Evolutionary conservation across 2,797 vertebrate species (phyloP).

Genomic region (Hydrocynus forskahlii): DNA sequence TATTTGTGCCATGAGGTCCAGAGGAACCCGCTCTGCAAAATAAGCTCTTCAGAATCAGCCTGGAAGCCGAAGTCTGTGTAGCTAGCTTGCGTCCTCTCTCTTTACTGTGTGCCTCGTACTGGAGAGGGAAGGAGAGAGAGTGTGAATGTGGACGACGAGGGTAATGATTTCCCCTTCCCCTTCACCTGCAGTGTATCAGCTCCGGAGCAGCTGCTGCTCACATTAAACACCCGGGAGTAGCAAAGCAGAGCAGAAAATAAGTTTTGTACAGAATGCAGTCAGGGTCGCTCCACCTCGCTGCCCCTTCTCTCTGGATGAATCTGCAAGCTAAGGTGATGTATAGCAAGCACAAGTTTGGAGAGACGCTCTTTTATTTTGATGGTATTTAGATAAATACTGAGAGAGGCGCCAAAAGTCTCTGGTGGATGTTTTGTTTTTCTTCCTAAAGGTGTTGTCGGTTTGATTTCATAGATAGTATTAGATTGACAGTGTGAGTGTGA

Average conservation of each 20-base stretch:
- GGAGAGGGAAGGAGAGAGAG: slow-evolving; percentile 45
- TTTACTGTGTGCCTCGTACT: slow-evolving; percentile 50
- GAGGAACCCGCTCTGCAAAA: slow-evolving; percentile 10
- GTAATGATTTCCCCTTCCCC: slow-evolving; percentile 39
- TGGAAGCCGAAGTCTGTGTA: slow-evolving; percentile 6
- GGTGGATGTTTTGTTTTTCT: not conserved
- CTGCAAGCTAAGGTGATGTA: slow-evolving; percentile 32
- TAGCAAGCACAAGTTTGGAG: slow-evolving; percentile 3
- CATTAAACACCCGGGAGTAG: slow-evolving; percentile 24
- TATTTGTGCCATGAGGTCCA: slow-evolving; percentile 4
- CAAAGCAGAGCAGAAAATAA: slow-evolving; percentile 26
- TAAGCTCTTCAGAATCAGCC: not conserved
- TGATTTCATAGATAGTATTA: slow-evolving; percentile 47
- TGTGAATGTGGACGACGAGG: slow-evolving; percentile 38
- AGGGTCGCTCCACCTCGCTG: not conserved
- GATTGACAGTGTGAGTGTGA: slow-evolving; percentile 43
- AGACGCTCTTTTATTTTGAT: slow-evolving; percentile 21
- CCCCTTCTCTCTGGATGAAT: slow-evolving; percentile 13
- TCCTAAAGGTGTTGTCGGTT: slow-evolving; percentile 34
- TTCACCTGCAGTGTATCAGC: slow-evolving; percentile 46
- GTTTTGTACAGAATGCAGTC: slow-evolving; percentile 13
- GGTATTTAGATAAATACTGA: slow-evolving; percentile 39
- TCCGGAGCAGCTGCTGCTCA: slow-evolving; percentile 18
- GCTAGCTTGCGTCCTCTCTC: slow-evolving; percentile 41
- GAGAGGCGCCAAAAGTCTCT: slow-evolving; percentile 3